phyloP scores from a whole-genome alignment of 2,113 vertebrate species.

The Morphnarchus princeps region DNA sequence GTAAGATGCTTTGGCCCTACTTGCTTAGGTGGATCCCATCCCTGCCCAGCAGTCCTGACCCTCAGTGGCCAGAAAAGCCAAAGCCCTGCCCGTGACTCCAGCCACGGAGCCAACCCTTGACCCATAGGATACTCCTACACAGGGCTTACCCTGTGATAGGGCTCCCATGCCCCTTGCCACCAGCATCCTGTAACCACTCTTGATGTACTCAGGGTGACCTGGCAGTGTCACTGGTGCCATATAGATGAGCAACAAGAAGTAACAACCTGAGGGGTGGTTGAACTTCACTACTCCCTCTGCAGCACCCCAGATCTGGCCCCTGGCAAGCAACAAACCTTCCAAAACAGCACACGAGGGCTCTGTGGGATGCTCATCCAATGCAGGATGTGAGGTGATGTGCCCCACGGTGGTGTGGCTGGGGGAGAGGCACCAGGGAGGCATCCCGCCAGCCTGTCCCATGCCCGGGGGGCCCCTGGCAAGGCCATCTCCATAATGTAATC shows the following conservation, averaged over 20 bases:
- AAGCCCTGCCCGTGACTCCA: fast-evolving
- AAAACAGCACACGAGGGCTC: neutral
- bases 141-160: neutral
- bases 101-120: neutral
- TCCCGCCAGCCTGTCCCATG: fast-evolving
- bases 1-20: neutral
- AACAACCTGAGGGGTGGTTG: neutral
- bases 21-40: neutral
- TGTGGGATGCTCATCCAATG: fast-evolving
- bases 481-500: neutral
- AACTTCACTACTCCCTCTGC: neutral
- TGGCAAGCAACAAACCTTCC: neutral
- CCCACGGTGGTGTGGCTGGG: fast-evolving
- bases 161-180: neutral
- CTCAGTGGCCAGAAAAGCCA: neutral
- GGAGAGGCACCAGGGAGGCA: neutral
- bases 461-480: neutral
- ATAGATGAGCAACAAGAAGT: neutral
- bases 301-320: neutral
- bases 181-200: neutral
- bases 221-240: neutral
- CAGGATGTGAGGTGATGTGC: fast-evolving
- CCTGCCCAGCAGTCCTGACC: neutral
- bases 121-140: neutral
- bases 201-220: neutral